phyloP scores from a whole-genome alignment of 2,113 vertebrate species.

The Perca flavescens region DNA sequence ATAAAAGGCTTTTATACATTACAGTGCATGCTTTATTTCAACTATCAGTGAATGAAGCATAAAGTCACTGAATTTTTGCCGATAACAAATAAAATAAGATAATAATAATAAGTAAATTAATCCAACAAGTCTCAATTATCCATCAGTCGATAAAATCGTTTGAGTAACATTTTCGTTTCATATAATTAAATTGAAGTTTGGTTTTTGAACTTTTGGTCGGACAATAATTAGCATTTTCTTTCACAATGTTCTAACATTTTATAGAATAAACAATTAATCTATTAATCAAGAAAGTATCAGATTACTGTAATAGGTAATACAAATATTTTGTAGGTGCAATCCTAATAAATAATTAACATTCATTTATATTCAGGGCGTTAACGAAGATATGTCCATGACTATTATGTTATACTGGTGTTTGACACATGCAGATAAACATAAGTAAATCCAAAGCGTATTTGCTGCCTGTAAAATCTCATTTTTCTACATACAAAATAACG shows the following conservation, averaged over 20 bases:
- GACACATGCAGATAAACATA: neutral
- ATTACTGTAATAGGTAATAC: neutral
- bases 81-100: neutral
- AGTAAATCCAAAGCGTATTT: neutral
- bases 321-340: neutral
- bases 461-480: neutral
- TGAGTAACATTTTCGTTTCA: neutral
- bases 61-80: neutral
- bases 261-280: neutral
- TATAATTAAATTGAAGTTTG: neutral
- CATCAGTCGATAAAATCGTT: too few relatives aligned
- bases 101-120: neutral
- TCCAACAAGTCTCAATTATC: too few relatives aligned
- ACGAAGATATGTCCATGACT: neutral
- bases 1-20: neutral
- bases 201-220: neutral
- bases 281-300: neutral
- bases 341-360: neutral
- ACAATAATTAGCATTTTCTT: neutral
- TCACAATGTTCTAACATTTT: neutral
- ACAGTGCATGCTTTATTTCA: neutral
- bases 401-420: neutral
- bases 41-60: neutral
- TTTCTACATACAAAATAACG: constrained; percentile 1
- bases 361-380: neutral